Evolutionary conservation across 2,888 invertebrate species (phyloP).

Genomic region (Tryphoninae sp.): DNA sequence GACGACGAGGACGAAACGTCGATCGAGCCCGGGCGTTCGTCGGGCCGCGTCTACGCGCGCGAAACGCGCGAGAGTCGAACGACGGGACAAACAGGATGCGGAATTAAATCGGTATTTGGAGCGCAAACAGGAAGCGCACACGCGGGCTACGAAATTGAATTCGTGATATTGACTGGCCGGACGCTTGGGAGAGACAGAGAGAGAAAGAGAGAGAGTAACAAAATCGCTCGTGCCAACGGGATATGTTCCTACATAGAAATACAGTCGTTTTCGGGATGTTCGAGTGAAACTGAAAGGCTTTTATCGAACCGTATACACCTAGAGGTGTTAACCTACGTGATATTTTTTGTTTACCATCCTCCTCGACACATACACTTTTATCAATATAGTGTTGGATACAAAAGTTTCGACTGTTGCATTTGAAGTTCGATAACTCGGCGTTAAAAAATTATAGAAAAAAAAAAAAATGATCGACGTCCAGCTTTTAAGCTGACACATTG

Average conservation of each 20-base stretch:
- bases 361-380: background rate
- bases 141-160: constrained; percentile 72
- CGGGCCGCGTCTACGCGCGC: constrained; percentile 28
- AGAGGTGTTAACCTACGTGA: constrained; percentile 3
- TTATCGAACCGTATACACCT: constrained; percentile 26
- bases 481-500: background rate
- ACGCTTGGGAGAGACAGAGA: constrained; percentile 3
- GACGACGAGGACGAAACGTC: constrained; percentile 23
- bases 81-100: constrained; percentile 71
- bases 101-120: constrained; percentile 75
- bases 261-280: constrained; percentile 50
- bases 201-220: background rate
- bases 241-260: constrained; percentile 9
- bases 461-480: background rate
- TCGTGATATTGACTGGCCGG: constrained; percentile 62
- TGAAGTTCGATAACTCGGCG: background rate
- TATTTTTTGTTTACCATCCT: background rate
- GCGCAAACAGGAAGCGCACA: constrained; percentile 71
- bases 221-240: constrained; percentile 25
- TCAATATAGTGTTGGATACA: background rate
- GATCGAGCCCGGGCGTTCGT: constrained; percentile 42
- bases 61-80: constrained; percentile 61
- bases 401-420: background rate
- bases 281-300: constrained; percentile 36
- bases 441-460: background rate